phyloP scores from a whole-genome alignment of 2,888 invertebrate species.

The Rotaria magnacalcarata region DNA sequence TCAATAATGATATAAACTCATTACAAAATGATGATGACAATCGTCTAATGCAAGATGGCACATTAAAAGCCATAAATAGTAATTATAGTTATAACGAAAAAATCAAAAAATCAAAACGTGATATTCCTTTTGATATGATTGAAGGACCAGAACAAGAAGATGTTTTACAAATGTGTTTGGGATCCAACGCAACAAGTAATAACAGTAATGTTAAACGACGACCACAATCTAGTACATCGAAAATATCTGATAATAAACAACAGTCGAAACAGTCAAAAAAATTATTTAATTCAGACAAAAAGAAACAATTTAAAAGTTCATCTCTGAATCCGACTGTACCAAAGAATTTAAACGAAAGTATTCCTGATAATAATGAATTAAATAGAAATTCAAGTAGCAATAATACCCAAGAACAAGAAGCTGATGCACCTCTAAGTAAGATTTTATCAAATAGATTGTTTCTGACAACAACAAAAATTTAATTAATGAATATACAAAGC shows the following conservation, averaged over 20 bases:
- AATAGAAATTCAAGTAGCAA: neutral
- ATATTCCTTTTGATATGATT: neutral
- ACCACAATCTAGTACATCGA: neutral
- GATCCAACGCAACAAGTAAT: neutral
- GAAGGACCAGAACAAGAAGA: neutral
- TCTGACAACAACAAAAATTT: neutral
- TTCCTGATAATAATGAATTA: neutral
- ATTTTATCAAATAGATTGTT: no score
- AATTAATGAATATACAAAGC: neutral
- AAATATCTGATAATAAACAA: neutral
- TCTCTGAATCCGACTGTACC: neutral
- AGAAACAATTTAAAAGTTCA: neutral
- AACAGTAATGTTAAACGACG: neutral
- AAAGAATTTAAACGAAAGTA: neutral
- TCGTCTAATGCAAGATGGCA: neutral
- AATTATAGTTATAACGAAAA: neutral
- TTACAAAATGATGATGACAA: neutral
- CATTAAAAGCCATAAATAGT: neutral
- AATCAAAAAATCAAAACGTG: neutral
- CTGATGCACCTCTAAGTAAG: neutral
- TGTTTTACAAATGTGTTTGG: neutral
- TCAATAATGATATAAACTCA: neutral
- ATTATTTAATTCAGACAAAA: conserved; percentile 7
- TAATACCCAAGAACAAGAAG: neutral
- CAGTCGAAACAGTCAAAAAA: neutral